Conservation (phyloP, 1,140 invertebrate genomes). For the Oppia nitens region DNA sequence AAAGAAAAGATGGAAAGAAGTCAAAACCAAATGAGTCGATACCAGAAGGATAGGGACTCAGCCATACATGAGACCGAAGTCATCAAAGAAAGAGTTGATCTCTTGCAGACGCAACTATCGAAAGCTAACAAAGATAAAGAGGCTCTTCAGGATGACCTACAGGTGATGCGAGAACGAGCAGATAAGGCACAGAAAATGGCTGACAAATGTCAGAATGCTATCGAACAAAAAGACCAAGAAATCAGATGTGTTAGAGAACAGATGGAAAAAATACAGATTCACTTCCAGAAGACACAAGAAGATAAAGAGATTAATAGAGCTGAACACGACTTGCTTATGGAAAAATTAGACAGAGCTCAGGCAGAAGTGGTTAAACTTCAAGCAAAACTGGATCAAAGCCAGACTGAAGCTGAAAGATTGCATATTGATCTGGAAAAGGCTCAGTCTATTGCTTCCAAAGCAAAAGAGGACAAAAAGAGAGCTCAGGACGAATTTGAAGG, state of each 20-base stretch:
- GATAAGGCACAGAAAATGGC: conserved; percentile 45
- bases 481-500: conserved; percentile 63
- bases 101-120: conserved; percentile 53
- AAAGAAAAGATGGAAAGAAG: conserved; percentile 74
- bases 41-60: conserved; percentile 70
- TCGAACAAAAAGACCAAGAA: conserved; percentile 65
- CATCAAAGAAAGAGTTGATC: conserved; percentile 57
- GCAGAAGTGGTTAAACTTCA: conserved; percentile 71
- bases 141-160: conserved; percentile 60
- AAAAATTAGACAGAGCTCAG: conserved; percentile 76
- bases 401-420: conserved; percentile 65
- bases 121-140: conserved; percentile 71
- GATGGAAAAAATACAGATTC: conserved; percentile 61
- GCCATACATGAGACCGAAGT: conserved; percentile 60
- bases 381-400: conserved; percentile 63
- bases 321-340: conserved; percentile 76
- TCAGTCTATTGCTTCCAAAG: conserved; percentile 52
- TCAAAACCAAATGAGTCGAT: conserved; percentile 46
- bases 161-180: conserved; percentile 66
- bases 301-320: conserved; percentile 70
- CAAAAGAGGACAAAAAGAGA: conserved; percentile 65
- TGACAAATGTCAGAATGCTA: conserved; percentile 44
- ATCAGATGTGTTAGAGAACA: conserved; percentile 73
- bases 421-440: conserved; percentile 72
- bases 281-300: conserved; percentile 59